These are phyloP conservation scores for Drosophila busckii DNA, from an alignment of 1,140 invertebrate genomes.

Conservation along the genomic window DNA sequence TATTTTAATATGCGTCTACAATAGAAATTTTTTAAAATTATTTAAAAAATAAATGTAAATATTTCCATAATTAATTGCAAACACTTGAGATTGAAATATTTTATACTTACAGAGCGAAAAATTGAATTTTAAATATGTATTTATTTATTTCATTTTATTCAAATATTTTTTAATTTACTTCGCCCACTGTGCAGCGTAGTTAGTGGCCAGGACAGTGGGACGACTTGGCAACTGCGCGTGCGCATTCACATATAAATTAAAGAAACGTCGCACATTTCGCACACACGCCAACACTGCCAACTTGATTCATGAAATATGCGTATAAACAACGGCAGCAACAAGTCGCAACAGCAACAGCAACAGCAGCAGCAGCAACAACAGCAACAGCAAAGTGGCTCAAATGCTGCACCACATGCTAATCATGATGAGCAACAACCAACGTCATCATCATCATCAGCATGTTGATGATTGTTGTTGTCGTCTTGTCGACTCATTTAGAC, in stretches of 20 bases:
- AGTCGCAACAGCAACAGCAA: conserved; percentile 23
- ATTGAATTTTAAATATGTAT: no score
- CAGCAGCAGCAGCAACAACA: conserved; percentile 23
- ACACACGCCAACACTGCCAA: conserved; percentile 45
- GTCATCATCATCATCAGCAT: background rate
- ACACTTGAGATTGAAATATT: no score
- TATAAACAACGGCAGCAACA: conserved; percentile 40
- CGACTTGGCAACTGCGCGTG: conserved; percentile 42
- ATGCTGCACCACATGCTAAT: conserved; percentile 3
- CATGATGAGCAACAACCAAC: background rate
- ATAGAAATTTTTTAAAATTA: no score
- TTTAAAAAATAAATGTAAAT: no score
- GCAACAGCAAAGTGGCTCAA: conserved; percentile 24
- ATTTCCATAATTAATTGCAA: no score
- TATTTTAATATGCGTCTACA: no score
- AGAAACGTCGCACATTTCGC: conserved; percentile 63
- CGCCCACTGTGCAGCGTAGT: no score
- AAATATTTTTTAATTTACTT: no score
- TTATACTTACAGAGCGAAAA: no score
- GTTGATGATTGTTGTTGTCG: background rate
- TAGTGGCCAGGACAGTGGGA: no score
- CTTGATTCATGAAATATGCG: conserved; percentile 73
- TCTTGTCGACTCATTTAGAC: conserved; percentile 60
- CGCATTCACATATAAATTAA: conserved; percentile 77
- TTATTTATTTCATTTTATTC: no score